Conservation (phyloP, 1,140 invertebrate species). For the Trichonephila inaurata region DNA sequence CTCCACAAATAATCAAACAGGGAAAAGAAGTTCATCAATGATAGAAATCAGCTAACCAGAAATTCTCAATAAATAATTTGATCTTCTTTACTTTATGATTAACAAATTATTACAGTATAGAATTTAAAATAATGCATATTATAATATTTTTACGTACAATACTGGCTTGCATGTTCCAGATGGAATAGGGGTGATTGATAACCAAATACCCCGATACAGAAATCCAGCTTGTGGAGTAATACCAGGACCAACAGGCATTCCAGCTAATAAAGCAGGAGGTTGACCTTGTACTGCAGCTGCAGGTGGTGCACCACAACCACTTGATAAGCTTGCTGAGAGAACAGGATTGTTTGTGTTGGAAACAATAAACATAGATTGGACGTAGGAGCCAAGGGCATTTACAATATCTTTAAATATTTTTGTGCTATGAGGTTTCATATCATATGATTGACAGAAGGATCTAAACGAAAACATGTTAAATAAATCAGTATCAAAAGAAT, state of each 20-base stretch:
- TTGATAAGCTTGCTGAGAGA: constrained; percentile 71
- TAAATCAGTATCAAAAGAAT: too few species aligned
- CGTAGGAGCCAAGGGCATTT: constrained; percentile 95
- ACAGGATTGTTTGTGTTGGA: constrained; percentile 67
- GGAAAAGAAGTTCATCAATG: too few species aligned
- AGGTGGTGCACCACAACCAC: constrained; percentile 65
- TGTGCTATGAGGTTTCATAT: constrained; percentile 94
- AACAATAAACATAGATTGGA: constrained; percentile 93
- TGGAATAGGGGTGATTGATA: constrained; percentile 90
- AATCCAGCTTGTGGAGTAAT: constrained; percentile 94
- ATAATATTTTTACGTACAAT: constrained; percentile 87
- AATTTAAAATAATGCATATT: not conserved
- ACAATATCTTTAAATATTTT: constrained; percentile 97
- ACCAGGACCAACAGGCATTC: constrained; percentile 87
- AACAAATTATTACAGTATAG: too few species aligned
- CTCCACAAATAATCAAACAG: too few species aligned
- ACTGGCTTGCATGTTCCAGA: constrained; percentile 90
- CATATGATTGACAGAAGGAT: constrained; percentile 96
- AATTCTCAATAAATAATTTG: too few species aligned
- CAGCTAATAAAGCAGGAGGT: constrained; percentile 85
- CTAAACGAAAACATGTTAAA: constrained; percentile 77
- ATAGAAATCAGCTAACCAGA: too few species aligned
- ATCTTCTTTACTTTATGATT: too few species aligned
- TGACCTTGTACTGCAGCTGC: constrained; percentile 84
- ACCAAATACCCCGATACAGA: constrained; percentile 94